Percentiles rank a stretch among this genome's conserved stretches.
Evolutionary conservation across 1,140 invertebrate species (phyloP).

Genomic region (Drosophila prosaltans): DNA sequence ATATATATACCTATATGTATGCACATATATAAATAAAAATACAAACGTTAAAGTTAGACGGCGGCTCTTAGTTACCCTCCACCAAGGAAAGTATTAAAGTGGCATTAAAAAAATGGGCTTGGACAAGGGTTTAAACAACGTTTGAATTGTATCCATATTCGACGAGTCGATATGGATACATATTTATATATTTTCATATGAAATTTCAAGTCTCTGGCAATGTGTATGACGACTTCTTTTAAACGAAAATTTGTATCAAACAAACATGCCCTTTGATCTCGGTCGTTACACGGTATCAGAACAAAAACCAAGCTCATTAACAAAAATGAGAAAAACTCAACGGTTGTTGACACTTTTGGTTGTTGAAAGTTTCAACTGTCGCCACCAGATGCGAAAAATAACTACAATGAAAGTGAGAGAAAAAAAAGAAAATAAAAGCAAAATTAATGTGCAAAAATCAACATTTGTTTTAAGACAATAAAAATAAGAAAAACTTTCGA

Average conservation of each 20-base stretch:
- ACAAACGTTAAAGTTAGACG: too few relatives aligned
- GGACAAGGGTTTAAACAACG: too few relatives aligned
- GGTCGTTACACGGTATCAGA: neutral
- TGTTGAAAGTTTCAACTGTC: constrained; percentile 28
- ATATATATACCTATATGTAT: too few relatives aligned
- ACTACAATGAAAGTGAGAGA: constrained; percentile 32
- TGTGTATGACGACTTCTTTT: neutral
- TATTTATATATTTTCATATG: too few relatives aligned
- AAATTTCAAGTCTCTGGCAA: too few relatives aligned
- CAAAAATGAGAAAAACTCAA: constrained; percentile 11
- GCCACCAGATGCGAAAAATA: constrained; percentile 31
- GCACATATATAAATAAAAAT: too few relatives aligned
- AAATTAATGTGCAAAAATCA: constrained; percentile 54
- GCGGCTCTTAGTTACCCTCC: too few relatives aligned
- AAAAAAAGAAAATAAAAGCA: constrained; percentile 12
- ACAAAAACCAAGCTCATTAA: constrained; percentile 31
- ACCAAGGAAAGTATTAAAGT: too few relatives aligned
- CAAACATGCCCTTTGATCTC: neutral
- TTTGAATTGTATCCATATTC: too few relatives aligned
- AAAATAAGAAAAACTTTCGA: neutral
- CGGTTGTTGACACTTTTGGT: constrained; percentile 11
- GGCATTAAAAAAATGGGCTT: too few relatives aligned
- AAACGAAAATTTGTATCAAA: neutral
- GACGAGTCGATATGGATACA: too few relatives aligned
- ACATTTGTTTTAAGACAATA: constrained; percentile 47